Evolutionary conservation across 2,888 invertebrate genomes (phyloP).

Genomic region (Dione vanillae): DNA sequence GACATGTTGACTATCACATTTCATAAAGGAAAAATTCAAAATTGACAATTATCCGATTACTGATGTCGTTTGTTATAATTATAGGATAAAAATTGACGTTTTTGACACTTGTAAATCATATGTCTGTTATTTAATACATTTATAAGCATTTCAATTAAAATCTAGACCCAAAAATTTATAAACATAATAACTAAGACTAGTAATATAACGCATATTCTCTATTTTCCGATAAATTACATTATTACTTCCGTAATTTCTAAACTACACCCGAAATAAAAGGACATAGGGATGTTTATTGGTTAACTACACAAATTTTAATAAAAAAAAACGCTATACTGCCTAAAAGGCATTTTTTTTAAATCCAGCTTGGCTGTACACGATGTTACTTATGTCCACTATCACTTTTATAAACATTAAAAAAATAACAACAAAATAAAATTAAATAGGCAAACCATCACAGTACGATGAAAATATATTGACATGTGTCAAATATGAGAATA

Average conservation of each 20-base stretch:
- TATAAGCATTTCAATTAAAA: conserved; percentile 23
- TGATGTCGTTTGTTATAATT: conserved; percentile 37
- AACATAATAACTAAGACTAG: conserved; percentile 46
- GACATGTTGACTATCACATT: conserved; percentile 72
- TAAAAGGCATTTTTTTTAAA: conserved; percentile 6
- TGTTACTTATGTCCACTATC: conserved; percentile 41
- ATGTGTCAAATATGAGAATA: conserved; percentile 48
- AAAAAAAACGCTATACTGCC: background rate
- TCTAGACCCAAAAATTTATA: conserved; percentile 32
- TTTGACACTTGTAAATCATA: conserved; percentile 8
- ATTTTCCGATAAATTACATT: conserved; percentile 32
- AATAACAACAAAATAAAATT: conserved; percentile 62
- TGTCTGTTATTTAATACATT: conserved; percentile 10
- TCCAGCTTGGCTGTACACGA: conserved; percentile 47
- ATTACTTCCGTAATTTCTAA: conserved; percentile 16
- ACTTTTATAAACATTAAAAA: conserved; percentile 51
- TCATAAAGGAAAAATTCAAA: conserved; percentile 61
- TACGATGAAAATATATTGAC: conserved; percentile 53
- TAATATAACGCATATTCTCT: conserved; percentile 37
- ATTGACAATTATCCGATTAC: conserved; percentile 50
- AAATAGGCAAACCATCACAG: conserved; percentile 68
- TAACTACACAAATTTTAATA: conserved; percentile 1
- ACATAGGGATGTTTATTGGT: background rate
- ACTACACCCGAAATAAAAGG: conserved; percentile 23
- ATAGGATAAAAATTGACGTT: conserved; percentile 44